These are phyloP conservation scores for Eutrigla gurnardus DNA, from an alignment of 2,797 vertebrate species.

Conservation along the genomic window DNA sequence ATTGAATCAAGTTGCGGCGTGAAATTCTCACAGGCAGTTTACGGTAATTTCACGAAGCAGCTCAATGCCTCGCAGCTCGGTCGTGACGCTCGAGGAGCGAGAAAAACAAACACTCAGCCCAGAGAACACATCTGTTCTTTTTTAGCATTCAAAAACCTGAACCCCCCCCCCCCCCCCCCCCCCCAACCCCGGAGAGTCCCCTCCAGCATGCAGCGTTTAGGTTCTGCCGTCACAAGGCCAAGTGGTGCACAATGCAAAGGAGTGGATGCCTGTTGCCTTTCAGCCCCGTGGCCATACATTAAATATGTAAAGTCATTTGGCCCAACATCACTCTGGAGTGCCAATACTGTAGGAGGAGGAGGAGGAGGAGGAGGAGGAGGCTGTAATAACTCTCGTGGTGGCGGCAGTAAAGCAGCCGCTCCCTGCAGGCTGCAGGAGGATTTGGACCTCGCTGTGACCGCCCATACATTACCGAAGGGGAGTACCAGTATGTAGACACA, in stretches of 20 bases:
- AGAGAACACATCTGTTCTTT: slow-evolving; percentile 61
- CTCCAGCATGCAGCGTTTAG: slow-evolving; percentile 63
- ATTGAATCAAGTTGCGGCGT: slow-evolving; percentile 45
- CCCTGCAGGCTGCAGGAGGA: slow-evolving; percentile 48
- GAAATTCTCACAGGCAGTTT: slow-evolving; percentile 33
- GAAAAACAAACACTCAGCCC: slow-evolving; percentile 52
- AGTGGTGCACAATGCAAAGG: slow-evolving; percentile 44
- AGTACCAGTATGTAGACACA: slow-evolving; percentile 40
- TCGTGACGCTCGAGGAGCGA: slow-evolving; percentile 56
- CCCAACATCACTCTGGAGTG: slow-evolving; percentile 68
- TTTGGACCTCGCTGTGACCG: slow-evolving; percentile 54
- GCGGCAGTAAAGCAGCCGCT: slow-evolving; percentile 59
- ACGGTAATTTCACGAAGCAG: slow-evolving; percentile 36
- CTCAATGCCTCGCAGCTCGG: slow-evolving; percentile 47
- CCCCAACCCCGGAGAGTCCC: slow-evolving; percentile 35
- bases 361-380: slow-evolving; percentile 52
- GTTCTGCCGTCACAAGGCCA: slow-evolving; percentile 58
- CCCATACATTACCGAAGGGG: slow-evolving; percentile 47
- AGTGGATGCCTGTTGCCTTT: slow-evolving; percentile 70
- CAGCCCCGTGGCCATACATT: slow-evolving; percentile 72
- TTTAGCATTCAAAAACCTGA: slow-evolving; percentile 51
- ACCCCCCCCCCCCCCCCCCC: slow-evolving; percentile 52
- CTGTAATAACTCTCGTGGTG: slow-evolving; percentile 62
- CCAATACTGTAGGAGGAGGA: slow-evolving; percentile 68
- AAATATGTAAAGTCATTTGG: slow-evolving; percentile 81